Conservation (phyloP, 2,888 invertebrate species). For the Trichopria drosophilae region DNA sequence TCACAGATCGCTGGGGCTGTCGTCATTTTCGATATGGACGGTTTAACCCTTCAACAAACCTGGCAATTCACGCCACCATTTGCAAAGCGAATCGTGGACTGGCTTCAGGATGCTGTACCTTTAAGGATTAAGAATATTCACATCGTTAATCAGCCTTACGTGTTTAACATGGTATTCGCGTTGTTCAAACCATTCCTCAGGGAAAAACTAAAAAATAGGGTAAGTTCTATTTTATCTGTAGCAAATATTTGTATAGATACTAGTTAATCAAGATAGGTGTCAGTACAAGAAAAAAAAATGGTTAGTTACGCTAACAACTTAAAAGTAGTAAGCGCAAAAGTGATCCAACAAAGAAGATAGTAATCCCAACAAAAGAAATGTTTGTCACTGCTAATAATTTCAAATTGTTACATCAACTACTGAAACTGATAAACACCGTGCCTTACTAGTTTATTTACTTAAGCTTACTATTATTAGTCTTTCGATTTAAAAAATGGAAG, state of each 20-base stretch:
- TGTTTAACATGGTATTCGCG: conserved; percentile 87
- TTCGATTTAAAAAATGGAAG: too few species aligned
- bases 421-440: too few species aligned
- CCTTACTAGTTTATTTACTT: too few species aligned
- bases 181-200: conserved; percentile 87
- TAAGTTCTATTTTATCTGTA: conserved; percentile 53
- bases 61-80: conserved; percentile 86
- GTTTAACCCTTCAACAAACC: conserved; percentile 77
- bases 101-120: conserved; percentile 84
- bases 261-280: too few species aligned
- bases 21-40: conserved; percentile 85
- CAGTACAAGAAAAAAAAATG: too few species aligned
- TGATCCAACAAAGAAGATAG: too few species aligned
- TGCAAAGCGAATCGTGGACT: conserved; percentile 82
- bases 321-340: too few species aligned
- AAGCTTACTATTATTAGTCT: too few species aligned
- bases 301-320: too few species aligned
- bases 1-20: conserved; percentile 69
- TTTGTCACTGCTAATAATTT: too few species aligned
- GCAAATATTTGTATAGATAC: not conserved
- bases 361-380: too few species aligned
- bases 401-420: too few species aligned
- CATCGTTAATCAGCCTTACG: conserved; percentile 84
- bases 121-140: conserved; percentile 84
- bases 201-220: conserved; percentile 79